A percentile compares a stretch with the other conserved stretches of the same genome.
These are phyloP conservation scores for Dichetophora obliterata DNA, from an alignment of 2,888 invertebrate species.

Conservation along the genomic window DNA sequence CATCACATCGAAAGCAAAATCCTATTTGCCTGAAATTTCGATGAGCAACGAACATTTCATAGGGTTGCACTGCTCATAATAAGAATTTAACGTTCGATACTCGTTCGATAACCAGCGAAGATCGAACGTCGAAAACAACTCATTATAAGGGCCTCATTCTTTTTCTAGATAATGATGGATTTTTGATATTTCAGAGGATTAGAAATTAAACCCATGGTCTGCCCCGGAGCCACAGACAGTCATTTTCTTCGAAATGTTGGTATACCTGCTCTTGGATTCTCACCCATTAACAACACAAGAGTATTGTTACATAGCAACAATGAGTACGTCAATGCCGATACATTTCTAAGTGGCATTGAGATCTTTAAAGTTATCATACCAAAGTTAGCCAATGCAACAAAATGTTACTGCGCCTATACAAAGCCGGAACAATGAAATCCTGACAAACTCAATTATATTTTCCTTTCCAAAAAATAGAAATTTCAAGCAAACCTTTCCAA, in stretches of 20 bases:
- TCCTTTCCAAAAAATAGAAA: too few species aligned
- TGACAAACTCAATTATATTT: too few species aligned
- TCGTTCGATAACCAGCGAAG: too few species aligned
- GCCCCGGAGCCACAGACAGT: conserved; percentile 93
- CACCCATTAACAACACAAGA: conserved; percentile 89
- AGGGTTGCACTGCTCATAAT: too few species aligned
- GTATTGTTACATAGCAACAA: conserved; percentile 92
- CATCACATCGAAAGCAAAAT: too few species aligned
- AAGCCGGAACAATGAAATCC: not conserved
- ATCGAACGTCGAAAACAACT: too few species aligned
- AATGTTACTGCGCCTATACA: not conserved
- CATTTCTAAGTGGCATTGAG: conserved; percentile 85
- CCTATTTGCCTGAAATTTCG: too few species aligned
- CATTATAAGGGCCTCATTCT: too few species aligned
- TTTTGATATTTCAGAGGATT: conserved; percentile 72
- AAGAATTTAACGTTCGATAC: too few species aligned
- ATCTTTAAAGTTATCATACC: conserved; percentile 73
- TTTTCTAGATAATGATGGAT: conserved; percentile 12
- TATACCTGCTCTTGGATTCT: conserved; percentile 90
- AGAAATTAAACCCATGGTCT: conserved; percentile 79
- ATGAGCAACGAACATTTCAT: too few species aligned
- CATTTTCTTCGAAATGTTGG: conserved; percentile 85
- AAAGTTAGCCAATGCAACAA: conserved; percentile 59
- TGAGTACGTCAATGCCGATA: conserved; percentile 84
- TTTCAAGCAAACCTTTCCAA: too few species aligned